phyloP scores from a whole-genome alignment of 2,113 vertebrate species.

The Symphodus melops region DNA sequence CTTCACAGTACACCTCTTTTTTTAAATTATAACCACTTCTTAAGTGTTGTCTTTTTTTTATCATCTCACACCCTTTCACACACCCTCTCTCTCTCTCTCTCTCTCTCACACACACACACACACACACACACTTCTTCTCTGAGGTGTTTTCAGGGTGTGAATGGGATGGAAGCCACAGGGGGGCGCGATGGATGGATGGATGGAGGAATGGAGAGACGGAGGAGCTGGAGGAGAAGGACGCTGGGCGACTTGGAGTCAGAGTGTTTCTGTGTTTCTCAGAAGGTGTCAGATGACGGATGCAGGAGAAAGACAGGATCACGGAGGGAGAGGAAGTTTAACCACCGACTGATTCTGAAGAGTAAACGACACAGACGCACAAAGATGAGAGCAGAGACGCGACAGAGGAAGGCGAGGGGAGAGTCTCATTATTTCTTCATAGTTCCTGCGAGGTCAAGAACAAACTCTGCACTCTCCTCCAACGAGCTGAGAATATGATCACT shows the following conservation, averaged over 20 bases:
- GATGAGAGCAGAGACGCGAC: background rate
- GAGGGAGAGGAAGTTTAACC: background rate
- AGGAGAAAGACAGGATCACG: background rate
- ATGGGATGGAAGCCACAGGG: conserved; percentile 49
- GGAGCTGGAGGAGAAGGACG: background rate
- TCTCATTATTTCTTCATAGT: too few species aligned
- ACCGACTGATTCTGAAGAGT: background rate
- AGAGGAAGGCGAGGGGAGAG: too few species aligned
- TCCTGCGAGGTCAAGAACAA: background rate
- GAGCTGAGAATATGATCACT: too few species aligned
- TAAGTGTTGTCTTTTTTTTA: too few species aligned
- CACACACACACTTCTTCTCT: background rate
- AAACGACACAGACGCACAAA: background rate
- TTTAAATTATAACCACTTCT: too few species aligned
- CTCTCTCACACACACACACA: background rate
- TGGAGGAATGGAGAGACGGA: background rate
- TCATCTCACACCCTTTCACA: conserved; percentile 37
- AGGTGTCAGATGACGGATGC: background rate
- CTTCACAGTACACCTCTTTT: too few species aligned
- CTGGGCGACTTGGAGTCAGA: background rate
- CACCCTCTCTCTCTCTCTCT: too few species aligned
- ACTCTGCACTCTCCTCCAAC: background rate
- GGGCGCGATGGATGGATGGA: conserved; percentile 6
- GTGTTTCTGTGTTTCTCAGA: too few species aligned
- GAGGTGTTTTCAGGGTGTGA: conserved; percentile 58